These are phyloP conservation scores for Sisyra terminalis DNA, from an alignment of 2,888 invertebrate species.

Conservation along the genomic window DNA sequence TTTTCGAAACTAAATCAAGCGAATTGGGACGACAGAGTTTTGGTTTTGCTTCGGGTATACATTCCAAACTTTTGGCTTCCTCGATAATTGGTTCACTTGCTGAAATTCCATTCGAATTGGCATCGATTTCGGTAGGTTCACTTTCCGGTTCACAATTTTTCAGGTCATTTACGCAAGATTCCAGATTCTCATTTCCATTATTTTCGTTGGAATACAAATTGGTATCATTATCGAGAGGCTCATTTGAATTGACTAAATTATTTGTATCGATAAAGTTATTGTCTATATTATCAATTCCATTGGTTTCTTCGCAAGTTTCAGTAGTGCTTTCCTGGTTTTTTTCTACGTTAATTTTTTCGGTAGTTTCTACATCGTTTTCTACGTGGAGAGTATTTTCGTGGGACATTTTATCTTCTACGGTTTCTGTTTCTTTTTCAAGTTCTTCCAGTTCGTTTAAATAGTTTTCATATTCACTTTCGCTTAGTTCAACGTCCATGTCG, in stretches of 20 bases:
- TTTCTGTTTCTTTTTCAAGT: conserved; percentile 12
- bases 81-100: background rate
- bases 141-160: background rate
- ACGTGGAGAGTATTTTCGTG: conserved; percentile 12
- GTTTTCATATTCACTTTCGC: conserved; percentile 22
- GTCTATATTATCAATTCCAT: conserved; percentile 4
- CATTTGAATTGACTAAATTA: background rate
- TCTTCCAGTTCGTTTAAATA: conserved; percentile 23
- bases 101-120: no score
- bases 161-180: background rate
- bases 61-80: background rate
- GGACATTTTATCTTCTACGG: conserved; percentile 14
- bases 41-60: background rate
- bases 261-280: background rate
- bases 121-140: background rate
- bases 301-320: background rate
- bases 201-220: conserved; percentile 5
- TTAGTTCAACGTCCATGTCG: conserved; percentile 16
- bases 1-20: conserved; percentile 9
- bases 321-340: background rate
- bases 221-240: background rate
- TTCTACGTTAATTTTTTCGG: conserved; percentile 1
- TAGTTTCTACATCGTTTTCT: conserved; percentile 9
- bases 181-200: background rate
- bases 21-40: conserved; percentile 10